phyloP scores from a whole-genome alignment of 1,140 invertebrate species.

The Calliphora vicina region DNA sequence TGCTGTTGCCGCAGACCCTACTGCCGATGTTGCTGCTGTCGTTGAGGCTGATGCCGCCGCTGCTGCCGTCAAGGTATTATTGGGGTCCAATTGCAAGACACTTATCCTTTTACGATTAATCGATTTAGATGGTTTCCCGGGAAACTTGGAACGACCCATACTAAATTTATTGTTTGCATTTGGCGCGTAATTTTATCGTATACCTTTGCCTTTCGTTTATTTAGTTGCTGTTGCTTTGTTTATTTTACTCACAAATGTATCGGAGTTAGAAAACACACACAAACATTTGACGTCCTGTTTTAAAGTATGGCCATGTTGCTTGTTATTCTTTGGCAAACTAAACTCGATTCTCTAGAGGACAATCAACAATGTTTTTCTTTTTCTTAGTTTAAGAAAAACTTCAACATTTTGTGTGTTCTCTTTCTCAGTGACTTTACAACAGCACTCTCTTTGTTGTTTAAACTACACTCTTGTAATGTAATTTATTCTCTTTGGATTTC shows the following conservation, averaged over 20 bases:
- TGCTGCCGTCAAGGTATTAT: slow-evolving; percentile 45
- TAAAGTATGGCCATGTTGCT: background rate
- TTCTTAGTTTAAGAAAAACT: background rate
- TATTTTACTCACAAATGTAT: background rate
- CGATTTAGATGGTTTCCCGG: slow-evolving; percentile 84
- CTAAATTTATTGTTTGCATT: slow-evolving; percentile 44
- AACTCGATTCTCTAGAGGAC: background rate
- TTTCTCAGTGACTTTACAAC: background rate
- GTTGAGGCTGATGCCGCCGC: slow-evolving; percentile 41
- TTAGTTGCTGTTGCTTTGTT: background rate
- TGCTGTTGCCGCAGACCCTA: background rate
- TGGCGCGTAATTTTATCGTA: slow-evolving; percentile 28
- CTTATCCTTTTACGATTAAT: slow-evolving; percentile 82
- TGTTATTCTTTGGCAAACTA: slow-evolving; percentile 13
- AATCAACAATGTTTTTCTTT: background rate
- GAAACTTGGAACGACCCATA: slow-evolving; percentile 74
- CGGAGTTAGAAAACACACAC: background rate
- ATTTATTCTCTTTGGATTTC: background rate
- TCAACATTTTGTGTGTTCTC: background rate
- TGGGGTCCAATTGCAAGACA: slow-evolving; percentile 71
- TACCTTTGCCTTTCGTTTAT: background rate
- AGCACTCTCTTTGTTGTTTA: background rate
- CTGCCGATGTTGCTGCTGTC: background rate
- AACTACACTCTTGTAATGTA: background rate
- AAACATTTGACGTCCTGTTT: background rate